A percentile compares a stretch with the other conserved stretches of the same genome.
Evolutionary conservation across 2,888 invertebrate species (phyloP).

Genomic region (Hoplodrina ambigua): DNA sequence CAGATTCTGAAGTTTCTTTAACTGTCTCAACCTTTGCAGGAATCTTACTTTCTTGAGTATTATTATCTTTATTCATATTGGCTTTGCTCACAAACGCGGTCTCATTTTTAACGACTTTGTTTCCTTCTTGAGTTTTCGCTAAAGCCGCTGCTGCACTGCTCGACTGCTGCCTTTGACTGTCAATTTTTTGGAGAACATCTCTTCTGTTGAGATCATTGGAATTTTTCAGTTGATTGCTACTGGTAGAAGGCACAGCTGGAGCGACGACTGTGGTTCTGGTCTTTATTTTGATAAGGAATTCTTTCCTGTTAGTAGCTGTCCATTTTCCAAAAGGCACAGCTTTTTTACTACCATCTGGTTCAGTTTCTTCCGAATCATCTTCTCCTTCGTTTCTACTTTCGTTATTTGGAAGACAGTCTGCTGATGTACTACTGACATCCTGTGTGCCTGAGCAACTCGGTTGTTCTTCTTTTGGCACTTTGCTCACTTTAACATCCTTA

Average conservation of each 20-base stretch:
- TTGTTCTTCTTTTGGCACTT: slow-evolving; percentile 53
- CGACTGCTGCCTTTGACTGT: slow-evolving; percentile 83
- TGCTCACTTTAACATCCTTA: slow-evolving; percentile 35
- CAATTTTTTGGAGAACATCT: slow-evolving; percentile 85
- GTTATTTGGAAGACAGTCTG: slow-evolving; percentile 35
- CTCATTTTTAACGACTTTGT: slow-evolving; percentile 77
- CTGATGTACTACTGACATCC: slow-evolving; percentile 46
- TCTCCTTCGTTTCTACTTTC: slow-evolving; percentile 48
- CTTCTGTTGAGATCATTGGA: slow-evolving; percentile 86
- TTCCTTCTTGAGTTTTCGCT: slow-evolving; percentile 76
- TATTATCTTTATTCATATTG: slow-evolving; percentile 61
- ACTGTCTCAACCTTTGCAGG: slow-evolving; percentile 56
- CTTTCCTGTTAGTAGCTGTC: slow-evolving; percentile 87
- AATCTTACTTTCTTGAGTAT: slow-evolving; percentile 60
- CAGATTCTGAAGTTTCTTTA: slow-evolving; percentile 55
- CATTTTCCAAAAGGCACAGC: slow-evolving; percentile 87
- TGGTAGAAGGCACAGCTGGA: slow-evolving; percentile 68
- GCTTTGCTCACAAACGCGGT: slow-evolving; percentile 77
- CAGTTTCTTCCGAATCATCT: slow-evolving; percentile 61
- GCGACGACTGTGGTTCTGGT: slow-evolving; percentile 71
- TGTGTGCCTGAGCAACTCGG: slow-evolving; percentile 40
- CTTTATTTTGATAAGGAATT: slow-evolving; percentile 85
- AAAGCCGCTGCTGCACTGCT: slow-evolving; percentile 69
- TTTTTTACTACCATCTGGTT: slow-evolving; percentile 77
- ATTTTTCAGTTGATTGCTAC: slow-evolving; percentile 85